Evolutionary conservation across 35 echinoderm and acorn worm genomes (phyloP).

Genomic region (Hemicentrotus pulcherrimus): DNA sequence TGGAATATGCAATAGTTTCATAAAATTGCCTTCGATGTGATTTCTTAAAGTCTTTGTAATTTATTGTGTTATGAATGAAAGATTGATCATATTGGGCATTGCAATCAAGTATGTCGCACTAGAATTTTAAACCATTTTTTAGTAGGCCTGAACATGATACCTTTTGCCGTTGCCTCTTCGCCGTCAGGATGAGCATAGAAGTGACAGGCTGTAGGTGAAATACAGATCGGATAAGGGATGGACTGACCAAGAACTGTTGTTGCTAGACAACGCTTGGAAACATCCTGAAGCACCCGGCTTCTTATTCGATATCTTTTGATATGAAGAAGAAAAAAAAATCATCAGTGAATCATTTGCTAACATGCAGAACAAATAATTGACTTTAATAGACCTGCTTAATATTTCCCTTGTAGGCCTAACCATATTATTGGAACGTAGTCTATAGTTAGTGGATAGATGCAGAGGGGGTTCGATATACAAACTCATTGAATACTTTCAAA

Average conservation of each 20-base stretch:
- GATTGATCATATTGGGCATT: background rate
- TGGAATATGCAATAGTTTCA: background rate
- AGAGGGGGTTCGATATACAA: too few relatives aligned
- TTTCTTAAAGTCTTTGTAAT: too few relatives aligned
- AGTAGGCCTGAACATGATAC: background rate
- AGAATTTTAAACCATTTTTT: background rate
- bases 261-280: conserved; percentile 41
- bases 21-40: too few relatives aligned
- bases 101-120: background rate
- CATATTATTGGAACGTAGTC: too few relatives aligned
- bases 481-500: too few relatives aligned
- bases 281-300: conserved; percentile 51
- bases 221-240: conserved; percentile 58
- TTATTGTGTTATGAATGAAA: too few relatives aligned
- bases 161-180: conserved; percentile 63
- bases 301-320: conserved; percentile 58
- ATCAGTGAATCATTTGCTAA: background rate
- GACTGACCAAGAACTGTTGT: conserved; percentile 61
- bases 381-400: too few relatives aligned
- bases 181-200: conserved; percentile 36
- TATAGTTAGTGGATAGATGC: too few relatives aligned
- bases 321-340: background rate
- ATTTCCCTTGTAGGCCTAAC: too few relatives aligned
- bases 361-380: too few relatives aligned
- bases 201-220: conserved; percentile 66